A percentile compares a stretch with the other conserved stretches of the same genome.
These are phyloP conservation scores for Hesperophylax magnus DNA, from an alignment of 1,140 invertebrate genomes.

Conservation along the genomic window DNA sequence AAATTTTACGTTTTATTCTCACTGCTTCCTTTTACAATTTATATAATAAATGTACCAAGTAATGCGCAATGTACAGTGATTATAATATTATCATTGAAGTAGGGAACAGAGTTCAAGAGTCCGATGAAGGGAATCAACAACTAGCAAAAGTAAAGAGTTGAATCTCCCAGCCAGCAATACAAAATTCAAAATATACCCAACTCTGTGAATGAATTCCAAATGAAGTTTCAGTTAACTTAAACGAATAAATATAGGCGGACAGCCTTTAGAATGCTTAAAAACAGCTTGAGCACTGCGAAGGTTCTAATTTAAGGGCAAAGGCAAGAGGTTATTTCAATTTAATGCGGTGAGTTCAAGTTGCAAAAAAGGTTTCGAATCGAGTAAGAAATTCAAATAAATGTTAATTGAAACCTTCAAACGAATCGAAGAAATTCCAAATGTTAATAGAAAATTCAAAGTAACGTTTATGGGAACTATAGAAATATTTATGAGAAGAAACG, in stretches of 20 bases:
- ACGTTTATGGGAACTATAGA: too few relatives aligned
- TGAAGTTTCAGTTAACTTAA: constrained; percentile 27
- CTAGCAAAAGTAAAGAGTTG: too few relatives aligned
- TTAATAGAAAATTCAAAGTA: too few relatives aligned
- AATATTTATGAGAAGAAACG: too few relatives aligned
- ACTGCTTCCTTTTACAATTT: too few relatives aligned
- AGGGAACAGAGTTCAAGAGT: too few relatives aligned
- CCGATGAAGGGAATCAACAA: too few relatives aligned
- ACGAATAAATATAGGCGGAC: constrained; percentile 33
- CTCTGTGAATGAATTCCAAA: constrained; percentile 33
- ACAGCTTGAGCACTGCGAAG: background rate
- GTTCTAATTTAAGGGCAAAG: background rate
- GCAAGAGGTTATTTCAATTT: constrained; percentile 13
- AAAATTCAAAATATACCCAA: constrained; percentile 35
- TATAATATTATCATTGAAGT: too few relatives aligned
- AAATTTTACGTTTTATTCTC: too few relatives aligned
- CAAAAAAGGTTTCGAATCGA: background rate
- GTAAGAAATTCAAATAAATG: background rate
- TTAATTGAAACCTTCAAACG: background rate
- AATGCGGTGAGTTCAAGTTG: background rate
- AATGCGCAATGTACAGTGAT: too few relatives aligned
- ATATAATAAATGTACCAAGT: too few relatives aligned
- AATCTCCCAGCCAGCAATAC: constrained; percentile 12
- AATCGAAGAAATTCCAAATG: too few relatives aligned
- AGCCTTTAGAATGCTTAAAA: constrained; percentile 6